Base-by-base conservation (phyloP, 2,888 invertebrate genomes). In the Drosophila anomalipes region DNA sequence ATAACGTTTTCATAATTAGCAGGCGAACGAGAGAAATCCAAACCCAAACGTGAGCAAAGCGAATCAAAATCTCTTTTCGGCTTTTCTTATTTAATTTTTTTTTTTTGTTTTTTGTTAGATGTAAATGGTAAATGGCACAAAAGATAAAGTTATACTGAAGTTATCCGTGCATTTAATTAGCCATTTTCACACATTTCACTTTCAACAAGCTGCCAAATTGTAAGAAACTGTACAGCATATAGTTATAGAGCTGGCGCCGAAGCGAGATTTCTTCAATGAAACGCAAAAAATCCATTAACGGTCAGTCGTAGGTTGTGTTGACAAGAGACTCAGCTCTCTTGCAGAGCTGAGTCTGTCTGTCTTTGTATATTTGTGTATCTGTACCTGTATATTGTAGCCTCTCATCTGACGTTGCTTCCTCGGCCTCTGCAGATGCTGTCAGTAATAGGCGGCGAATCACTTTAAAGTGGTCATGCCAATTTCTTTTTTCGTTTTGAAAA, bases 181-280 rank as follows among this genome's bases (percentile, higher is more conserved):
- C 79, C 70, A 82, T 88, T 88, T 88, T 90, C 87, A 88, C 87
- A 88, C 87, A 89, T 88, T 90, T 90, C 89, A 88, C 87, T 88
- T 88, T 88, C 91, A 86, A 86, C 90, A 72, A 86, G 89, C 90
- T 86, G 86, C 86, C 86, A 86, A 86, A 90, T 83, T 89, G 87
- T 89, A 62, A 74, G 67, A 75, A 72, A 75, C 71, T 65, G 53
- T 58, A 51, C 44, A 61, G 51, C 39, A 22, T 35, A 56, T 49
- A 65, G 54, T 39, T 39, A 70, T 70, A 39, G 28, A 56, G 72
- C 28, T 57, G 44, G 37, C 30, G 47, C 47, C 41, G 26, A 10
- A 37, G 26, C 41, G 72, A 80, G 72, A 80, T 83, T 79, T 80
- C 82, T 85, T 83, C 79, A 83, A 83, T 86, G 82, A 88, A 87